Conservation (phyloP, 2,888 invertebrate species). For the Oxycera nigricornis region DNA sequence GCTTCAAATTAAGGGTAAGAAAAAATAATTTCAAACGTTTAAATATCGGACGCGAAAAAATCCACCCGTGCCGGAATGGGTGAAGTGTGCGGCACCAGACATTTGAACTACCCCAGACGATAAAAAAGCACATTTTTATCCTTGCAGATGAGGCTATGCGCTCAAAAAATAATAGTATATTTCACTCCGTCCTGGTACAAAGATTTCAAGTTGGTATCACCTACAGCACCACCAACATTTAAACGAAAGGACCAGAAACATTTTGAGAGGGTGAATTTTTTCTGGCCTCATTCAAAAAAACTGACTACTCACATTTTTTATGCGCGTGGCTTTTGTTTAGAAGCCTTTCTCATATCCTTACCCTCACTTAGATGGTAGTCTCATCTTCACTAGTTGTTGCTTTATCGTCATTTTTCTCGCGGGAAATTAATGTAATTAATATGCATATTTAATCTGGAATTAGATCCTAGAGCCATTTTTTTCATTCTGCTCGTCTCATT, state of each 20-base stretch:
- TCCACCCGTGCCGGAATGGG: background rate
- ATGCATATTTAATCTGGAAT: slow-evolving; percentile 45
- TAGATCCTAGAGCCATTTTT: slow-evolving; percentile 41
- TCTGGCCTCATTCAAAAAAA: slow-evolving; percentile 27
- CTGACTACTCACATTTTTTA: slow-evolving; percentile 35
- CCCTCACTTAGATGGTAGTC: background rate
- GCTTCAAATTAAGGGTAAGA: slow-evolving; percentile 27
- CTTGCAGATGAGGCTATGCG: slow-evolving; percentile 41
- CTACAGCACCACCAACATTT: background rate
- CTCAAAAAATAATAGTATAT: slow-evolving; percentile 3
- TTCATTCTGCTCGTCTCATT: slow-evolving; percentile 2
- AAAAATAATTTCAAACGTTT: slow-evolving; percentile 27
- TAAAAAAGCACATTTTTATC: slow-evolving; percentile 42
- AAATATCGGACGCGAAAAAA: slow-evolving; percentile 10
- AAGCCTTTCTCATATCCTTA: slow-evolving; percentile 6
- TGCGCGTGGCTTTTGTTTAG: slow-evolving; percentile 29
- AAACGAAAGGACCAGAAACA: slow-evolving; percentile 13
- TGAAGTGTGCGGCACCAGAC: slow-evolving; percentile 27
- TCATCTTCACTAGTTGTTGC: background rate
- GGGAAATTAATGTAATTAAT: slow-evolving; percentile 47
- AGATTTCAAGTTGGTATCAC: slow-evolving; percentile 8
- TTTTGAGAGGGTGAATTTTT: slow-evolving; percentile 25
- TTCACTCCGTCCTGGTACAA: slow-evolving; percentile 26
- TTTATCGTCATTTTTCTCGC: slow-evolving; percentile 40
- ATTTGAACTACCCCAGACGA: slow-evolving; percentile 44